Evolutionary conservation across 2,888 invertebrate genomes (phyloP).

Genomic region (Oxyteleia sp.): DNA sequence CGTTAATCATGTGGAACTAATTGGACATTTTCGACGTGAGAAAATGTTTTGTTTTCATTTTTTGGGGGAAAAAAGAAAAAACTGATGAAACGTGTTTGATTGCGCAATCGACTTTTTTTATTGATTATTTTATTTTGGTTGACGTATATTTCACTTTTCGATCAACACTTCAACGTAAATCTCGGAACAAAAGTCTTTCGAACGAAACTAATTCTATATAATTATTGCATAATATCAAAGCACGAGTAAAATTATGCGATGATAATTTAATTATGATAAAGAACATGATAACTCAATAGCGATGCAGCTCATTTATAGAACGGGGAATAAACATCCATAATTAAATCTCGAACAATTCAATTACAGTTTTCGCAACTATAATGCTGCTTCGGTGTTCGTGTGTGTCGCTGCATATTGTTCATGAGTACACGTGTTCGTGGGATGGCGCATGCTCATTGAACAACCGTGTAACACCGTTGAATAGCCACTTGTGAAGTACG

Average conservation of each 20-base stretch:
- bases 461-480: constrained; percentile 69
- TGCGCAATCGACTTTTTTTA: no score
- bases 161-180: no score
- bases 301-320: constrained; percentile 53
- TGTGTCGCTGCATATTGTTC: constrained; percentile 60
- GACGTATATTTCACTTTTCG: no score
- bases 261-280: constrained; percentile 50
- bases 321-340: constrained; percentile 61
- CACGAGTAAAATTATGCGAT: constrained; percentile 32
- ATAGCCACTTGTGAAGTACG: constrained; percentile 75
- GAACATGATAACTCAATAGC: constrained; percentile 53
- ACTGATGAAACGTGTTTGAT: no score
- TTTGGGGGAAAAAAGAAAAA: no score
- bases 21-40: neutral
- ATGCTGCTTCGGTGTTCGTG: constrained; percentile 46
- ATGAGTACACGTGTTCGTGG: constrained; percentile 58
- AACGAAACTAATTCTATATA: no score
- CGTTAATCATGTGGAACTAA: constrained; percentile 22
- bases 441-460: constrained; percentile 66
- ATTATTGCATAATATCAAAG: no score
- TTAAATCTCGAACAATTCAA: constrained; percentile 70
- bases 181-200: no score
- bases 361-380: constrained; percentile 67
- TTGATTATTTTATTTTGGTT: no score
- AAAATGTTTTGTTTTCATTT: constrained; percentile 3